Evolutionary conservation across 2,888 invertebrate species (phyloP), one percentile per base, ranked within the genome.

Genomic region (Diloba caeruleocephala): DNA sequence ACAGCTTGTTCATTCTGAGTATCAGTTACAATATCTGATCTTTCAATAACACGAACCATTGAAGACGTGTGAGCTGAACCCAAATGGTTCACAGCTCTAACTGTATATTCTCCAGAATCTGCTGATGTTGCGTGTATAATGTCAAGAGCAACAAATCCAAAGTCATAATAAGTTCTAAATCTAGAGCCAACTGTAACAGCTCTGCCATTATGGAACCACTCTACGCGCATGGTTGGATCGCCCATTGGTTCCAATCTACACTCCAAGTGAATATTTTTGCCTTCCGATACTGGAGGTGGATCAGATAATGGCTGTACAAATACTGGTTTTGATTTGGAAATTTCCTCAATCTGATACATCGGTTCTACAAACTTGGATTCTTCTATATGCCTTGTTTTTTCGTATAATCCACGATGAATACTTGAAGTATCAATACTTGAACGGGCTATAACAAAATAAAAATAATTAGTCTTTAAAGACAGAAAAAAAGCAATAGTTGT

Each of bases 71-170:
- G 98, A 9, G 98, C 98, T 12, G 97, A 96, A 25, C 99, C 99
- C 29, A 98, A 94, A 78, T 98, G 98, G 82, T 99, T 99, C 0
- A 97, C 97, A 19, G 99, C 99, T 60, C 98, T 94, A 32, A 97
- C 98, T 0, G 98, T 99, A 81, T 99, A 99, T 92, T 98, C 98
- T 42, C 99, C 99, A 26, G 98, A 97, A 89, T 99, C 99, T 53
- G 97, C 95, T n/a, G 98, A 96, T 46, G 97, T 98, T 13, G 98
- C 97, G 82, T 98, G 98, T 60, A 98, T 96, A 55, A 99, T 98
- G 80, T 99, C 99, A 71, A 99, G 92, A 26, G 99, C 98, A 44
- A 99, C 98, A 85, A 98, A 99, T 12, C 99, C 99, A 85, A 99
- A 99, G 84, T 99, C 99, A 80, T 98, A 97, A 84, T 98, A 98